Conservation (phyloP, 2,113 vertebrate genomes). For the Nycticorax nycticorax region DNA sequence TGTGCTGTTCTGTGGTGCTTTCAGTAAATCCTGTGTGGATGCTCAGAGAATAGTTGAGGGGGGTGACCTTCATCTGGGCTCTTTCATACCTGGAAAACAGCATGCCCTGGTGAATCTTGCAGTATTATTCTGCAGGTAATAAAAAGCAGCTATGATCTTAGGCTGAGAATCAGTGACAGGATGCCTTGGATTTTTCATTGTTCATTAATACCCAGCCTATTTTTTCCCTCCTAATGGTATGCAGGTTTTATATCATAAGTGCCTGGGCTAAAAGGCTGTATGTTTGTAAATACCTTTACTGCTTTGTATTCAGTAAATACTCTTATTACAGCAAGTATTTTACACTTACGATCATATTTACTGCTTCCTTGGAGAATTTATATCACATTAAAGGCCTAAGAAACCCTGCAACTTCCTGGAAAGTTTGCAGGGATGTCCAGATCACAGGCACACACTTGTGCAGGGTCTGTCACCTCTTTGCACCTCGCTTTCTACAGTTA, state of each 20-base stretch:
- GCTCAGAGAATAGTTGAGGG: not conserved
- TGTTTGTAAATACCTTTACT: not conserved
- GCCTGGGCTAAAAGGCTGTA: not conserved
- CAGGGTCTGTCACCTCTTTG: not conserved
- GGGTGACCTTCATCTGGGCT: not conserved
- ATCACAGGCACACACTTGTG: rapidly evolving
- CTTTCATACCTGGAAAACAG: not conserved
- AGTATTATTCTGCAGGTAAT: not conserved
- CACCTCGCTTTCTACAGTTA: not conserved
- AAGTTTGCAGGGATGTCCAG: not conserved
- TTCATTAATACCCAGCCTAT: not conserved
- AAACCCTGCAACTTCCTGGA: not conserved
- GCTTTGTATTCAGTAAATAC: not conserved
- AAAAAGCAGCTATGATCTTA: not conserved
- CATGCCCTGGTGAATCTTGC: not conserved
- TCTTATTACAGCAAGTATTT: not conserved
- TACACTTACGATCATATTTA: not conserved
- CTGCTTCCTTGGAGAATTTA: not conserved
- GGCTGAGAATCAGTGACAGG: not conserved
- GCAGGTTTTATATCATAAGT: not conserved
- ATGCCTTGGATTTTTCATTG: not conserved
- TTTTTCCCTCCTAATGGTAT: not conserved
- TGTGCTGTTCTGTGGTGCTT: not conserved
- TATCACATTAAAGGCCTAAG: not conserved
- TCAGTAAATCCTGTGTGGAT: not conserved